Evolutionary conservation across 2,797 vertebrate species (phyloP), one percentile per base, ranked within the genome.

Genomic region (Phataginus tricuspis): DNA sequence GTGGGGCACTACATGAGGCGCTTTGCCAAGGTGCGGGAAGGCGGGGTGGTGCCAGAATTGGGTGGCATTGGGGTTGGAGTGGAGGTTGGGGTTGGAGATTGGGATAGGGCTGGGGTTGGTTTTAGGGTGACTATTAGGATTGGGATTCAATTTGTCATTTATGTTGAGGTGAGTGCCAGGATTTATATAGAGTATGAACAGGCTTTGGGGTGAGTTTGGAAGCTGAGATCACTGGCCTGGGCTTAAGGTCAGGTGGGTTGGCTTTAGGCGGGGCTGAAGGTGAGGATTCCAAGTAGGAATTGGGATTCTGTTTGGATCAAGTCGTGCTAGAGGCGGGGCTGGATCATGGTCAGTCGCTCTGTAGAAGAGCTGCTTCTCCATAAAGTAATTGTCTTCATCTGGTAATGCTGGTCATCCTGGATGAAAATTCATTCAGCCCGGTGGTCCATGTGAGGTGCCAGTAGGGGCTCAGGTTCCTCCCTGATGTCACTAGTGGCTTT

Each of bases 1-100:
- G 99, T 99, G 14, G 99, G 99, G 37, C 99, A 99, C 97, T 99
- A 99, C 98, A 99, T 99, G 99, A 99, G 99, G 90, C 98, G 99
- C 74, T 99, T 99, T 91, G 99, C 99, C 83, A 99, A 99, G 99
- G 99, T 99, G 96, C 0, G 29, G 31, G 13, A 13, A 6, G 27
- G 34, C 13, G 68, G 51, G 51, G 0, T 0, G n/a, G 27, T 15
- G 21, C 3, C 9, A 12, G 0, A 19, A 9, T 0, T 8, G 8
- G 7, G 34, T 63, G 66, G 55, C 15, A 71, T 23, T 34, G 11
- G 27, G 53, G 27, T 42, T 49, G 1, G 21, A 49, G 42, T 49
- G 82, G 45, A 37, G 42, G 25, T 68, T 42, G 86, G 55, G 23
- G 27, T n/a, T 78, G 59, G 66, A 18, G 18, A 3, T 45, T 39